Conservation (phyloP, 2,888 invertebrate genomes). For the Dusona sp. region DNA sequence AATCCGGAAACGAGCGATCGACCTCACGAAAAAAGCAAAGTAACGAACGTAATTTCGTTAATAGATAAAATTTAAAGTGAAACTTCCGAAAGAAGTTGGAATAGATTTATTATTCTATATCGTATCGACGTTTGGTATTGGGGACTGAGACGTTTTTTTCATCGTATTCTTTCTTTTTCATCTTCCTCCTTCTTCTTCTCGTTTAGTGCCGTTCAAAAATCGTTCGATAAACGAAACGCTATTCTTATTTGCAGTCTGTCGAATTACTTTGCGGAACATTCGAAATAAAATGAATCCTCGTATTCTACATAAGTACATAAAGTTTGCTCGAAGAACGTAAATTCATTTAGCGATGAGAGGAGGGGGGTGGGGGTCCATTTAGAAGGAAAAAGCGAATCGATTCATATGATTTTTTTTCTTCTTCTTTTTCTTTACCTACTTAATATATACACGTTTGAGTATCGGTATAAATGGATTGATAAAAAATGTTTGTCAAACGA, state of each 20-base stretch:
- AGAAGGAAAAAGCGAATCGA: constrained; percentile 57
- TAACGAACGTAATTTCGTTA: constrained; percentile 57
- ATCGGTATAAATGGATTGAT: constrained; percentile 51
- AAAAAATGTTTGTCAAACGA: constrained; percentile 46
- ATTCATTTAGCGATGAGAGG: constrained; percentile 56
- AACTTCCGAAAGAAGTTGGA: constrained; percentile 53
- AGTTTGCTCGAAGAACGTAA: constrained; percentile 52
- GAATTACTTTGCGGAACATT: constrained; percentile 51
- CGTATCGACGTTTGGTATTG: constrained; percentile 65
- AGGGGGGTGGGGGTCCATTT: constrained; percentile 63
- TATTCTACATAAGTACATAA: constrained; percentile 56
- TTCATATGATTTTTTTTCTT: constrained; percentile 42
- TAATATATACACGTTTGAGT: constrained; percentile 61
- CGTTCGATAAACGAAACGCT: constrained; percentile 50
- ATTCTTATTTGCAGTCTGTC: constrained; percentile 24
- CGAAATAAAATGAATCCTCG: constrained; percentile 34
- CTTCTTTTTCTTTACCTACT: constrained; percentile 46
- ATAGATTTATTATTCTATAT: constrained; percentile 63
- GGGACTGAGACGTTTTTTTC: constrained; percentile 55
- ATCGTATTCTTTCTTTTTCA: background rate
- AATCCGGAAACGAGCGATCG: constrained; percentile 45
- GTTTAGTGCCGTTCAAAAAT: constrained; percentile 65
- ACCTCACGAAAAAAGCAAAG: constrained; percentile 60
- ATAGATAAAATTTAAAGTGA: constrained; percentile 58
- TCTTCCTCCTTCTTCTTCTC: constrained; percentile 24